Evolutionary conservation across 2,888 invertebrate genomes (phyloP).

Genomic region (Zelleria hepariella): DNA sequence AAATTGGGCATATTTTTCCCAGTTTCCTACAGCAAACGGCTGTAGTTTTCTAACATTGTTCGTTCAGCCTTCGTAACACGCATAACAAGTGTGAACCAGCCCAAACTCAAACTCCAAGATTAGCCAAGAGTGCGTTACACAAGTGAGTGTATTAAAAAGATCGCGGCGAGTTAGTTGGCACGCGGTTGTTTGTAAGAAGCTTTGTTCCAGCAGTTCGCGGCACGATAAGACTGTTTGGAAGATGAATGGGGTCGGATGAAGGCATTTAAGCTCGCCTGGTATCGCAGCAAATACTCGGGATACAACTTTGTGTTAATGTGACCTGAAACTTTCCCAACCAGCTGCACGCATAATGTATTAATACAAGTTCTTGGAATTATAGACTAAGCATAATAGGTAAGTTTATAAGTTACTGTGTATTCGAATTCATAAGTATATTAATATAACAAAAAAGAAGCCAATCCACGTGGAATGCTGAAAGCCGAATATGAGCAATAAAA

Average conservation of each 20-base stretch:
- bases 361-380: too few relatives aligned
- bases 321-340: too few relatives aligned
- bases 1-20: too few relatives aligned
- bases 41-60: too few relatives aligned
- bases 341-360: too few relatives aligned
- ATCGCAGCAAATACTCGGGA: background rate
- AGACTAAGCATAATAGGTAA: too few relatives aligned
- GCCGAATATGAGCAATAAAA: background rate
- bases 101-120: background rate
- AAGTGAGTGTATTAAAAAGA: background rate
- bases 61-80: too few relatives aligned
- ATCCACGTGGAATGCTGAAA: background rate
- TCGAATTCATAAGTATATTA: too few relatives aligned
- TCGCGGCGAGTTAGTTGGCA: background rate
- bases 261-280: constrained; percentile 7
- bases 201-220: constrained; percentile 10
- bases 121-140: too few relatives aligned
- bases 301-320: too few relatives aligned
- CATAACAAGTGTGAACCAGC: background rate
- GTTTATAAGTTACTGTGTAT: too few relatives aligned
- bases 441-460: background rate
- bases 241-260: constrained; percentile 13
- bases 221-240: constrained; percentile 12
- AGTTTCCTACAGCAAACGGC: too few relatives aligned
- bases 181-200: constrained; percentile 6